Conservation (phyloP, 2,113 vertebrate genomes). For the Dipodomys stephensi region DNA sequence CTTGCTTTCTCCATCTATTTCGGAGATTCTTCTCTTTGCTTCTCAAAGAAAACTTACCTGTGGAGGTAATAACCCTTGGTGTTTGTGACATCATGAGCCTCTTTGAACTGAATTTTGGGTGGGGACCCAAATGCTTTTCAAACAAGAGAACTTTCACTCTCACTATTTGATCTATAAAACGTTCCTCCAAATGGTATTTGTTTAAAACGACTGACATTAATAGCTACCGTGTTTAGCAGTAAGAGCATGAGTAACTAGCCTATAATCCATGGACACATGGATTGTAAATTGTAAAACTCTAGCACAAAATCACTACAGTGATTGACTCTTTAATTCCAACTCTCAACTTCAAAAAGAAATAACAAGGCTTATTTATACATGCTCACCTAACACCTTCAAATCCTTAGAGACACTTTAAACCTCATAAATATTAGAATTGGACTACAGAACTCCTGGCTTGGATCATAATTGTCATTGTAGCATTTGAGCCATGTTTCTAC, state of each 20-base stretch:
- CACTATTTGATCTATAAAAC: background rate
- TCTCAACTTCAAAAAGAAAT: background rate
- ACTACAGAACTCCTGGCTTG: background rate
- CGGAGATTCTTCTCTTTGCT: background rate
- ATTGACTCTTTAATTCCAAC: background rate
- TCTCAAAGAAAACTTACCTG: background rate
- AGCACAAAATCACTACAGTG: background rate
- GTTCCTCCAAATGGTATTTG: background rate
- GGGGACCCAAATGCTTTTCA: background rate
- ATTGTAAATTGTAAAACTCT: background rate
- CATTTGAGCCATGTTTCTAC: too few relatives aligned
- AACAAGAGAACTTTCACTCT: background rate
- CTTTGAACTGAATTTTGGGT: background rate
- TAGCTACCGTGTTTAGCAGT: background rate
- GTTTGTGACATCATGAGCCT: background rate
- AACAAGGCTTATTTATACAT: background rate
- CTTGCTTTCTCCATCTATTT: background rate
- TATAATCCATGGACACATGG: background rate
- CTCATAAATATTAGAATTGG: background rate
- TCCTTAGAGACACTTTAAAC: background rate
- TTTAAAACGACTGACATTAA: constrained; percentile 25
- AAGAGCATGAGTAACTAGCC: background rate
- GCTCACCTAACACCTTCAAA: background rate
- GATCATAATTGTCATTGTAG: too few relatives aligned
- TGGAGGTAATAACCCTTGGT: background rate